Conservation (phyloP, 2,888 invertebrate species). For the Chesias legatella region DNA sequence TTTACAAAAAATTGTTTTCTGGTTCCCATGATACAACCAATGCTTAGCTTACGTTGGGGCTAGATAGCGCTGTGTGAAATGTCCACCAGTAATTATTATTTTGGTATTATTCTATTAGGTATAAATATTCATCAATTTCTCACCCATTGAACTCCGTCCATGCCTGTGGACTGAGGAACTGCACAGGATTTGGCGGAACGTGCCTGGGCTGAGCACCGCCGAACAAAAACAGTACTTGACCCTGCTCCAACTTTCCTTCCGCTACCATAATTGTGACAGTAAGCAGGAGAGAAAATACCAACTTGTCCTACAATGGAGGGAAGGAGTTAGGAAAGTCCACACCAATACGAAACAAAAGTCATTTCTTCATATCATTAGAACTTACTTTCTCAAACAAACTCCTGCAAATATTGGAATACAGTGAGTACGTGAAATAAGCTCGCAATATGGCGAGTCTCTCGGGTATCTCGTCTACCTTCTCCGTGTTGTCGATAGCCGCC, state of each 20-base stretch:
- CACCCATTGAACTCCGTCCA: conserved; percentile 72
- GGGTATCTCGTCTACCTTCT: conserved; percentile 89
- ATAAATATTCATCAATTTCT: conserved; percentile 2
- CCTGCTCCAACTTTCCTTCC: conserved; percentile 78
- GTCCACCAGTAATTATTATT: too few relatives aligned
- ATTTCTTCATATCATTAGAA: too few relatives aligned
- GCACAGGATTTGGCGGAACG: conserved; percentile 55
- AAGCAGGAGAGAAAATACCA: conserved; percentile 90
- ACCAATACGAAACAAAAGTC: background rate
- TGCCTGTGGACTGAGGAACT: conserved; percentile 61
- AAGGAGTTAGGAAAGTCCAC: background rate
- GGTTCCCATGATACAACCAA: too few relatives aligned
- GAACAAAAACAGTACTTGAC: conserved; percentile 92
- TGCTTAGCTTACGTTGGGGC: too few relatives aligned
- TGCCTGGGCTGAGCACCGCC: conserved; percentile 85
- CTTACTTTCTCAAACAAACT: conserved; percentile 94
- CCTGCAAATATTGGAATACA: conserved; percentile 94
- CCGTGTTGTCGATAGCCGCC: conserved; percentile 91
- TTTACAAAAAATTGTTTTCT: too few relatives aligned
- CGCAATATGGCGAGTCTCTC: conserved; percentile 87
- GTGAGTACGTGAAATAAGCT: conserved; percentile 91
- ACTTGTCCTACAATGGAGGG: conserved; percentile 84
- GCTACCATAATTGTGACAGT: conserved; percentile 85
- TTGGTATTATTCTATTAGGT: too few relatives aligned
- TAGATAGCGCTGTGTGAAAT: too few relatives aligned